Evolutionary conservation across 2,888 invertebrate genomes (phyloP), one percentile per base, ranked within the genome.

Genomic region (Allacma fusca): DNA sequence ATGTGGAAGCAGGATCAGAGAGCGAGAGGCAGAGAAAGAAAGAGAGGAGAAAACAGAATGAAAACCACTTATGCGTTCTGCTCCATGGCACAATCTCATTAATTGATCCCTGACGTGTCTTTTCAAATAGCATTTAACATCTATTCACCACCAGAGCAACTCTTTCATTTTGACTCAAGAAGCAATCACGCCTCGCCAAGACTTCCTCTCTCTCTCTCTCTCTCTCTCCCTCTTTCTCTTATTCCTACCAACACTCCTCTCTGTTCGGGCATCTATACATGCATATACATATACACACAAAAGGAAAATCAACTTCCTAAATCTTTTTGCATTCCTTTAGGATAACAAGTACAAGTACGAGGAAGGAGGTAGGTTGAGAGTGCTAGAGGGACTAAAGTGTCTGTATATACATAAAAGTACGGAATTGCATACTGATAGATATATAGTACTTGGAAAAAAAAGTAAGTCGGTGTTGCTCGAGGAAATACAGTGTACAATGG

Each of bases 61-160:
- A 76, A 76, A 70, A 70, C 76, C 76, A 76, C 76, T 76, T 76
- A 76, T 70, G 70, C 69, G 76, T 76, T 76, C 70, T 62, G 76
- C 69, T 76, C 76, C 26, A 24, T 29, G 26, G 76, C 76, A 76
- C 75, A 75, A 75, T 70, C 76, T 70, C 76, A 76, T 76, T 76
- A 76, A 76, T 76, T 76, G 76, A 76, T 76, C 76, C 76, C 76
- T 76, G 70, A 76, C 62, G 76, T 68, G 76, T 76, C 76, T 76
- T 76, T 70, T 76, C 76, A 70, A 70, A 76, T 76, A 76, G 76
- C 76, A 76, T 76, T 76, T 76, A 76, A 76, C 76, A 76, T 76
- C 76, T 76, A 76, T 76, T 76, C 69, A 72, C 57, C 26, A 59
- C 24, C 44, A 7, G 74, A 76, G 76, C 76, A 76, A 76, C 70